phyloP scores from a whole-genome alignment of 2,888 invertebrate species.

The Netelia melanura region DNA sequence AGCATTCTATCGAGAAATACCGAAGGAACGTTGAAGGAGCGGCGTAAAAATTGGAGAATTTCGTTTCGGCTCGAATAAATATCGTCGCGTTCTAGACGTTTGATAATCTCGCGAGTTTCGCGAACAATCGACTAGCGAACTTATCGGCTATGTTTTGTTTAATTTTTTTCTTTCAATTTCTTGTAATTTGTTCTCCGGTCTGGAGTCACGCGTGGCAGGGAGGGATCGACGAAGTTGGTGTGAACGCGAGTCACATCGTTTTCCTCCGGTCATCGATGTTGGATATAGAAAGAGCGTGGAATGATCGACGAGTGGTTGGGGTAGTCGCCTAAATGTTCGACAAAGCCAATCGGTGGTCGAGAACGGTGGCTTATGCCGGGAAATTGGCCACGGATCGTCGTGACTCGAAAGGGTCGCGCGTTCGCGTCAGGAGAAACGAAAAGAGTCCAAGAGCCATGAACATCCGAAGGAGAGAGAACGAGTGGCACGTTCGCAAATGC shows the following conservation, averaged over 20 bases:
- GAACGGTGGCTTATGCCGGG: conserved; percentile 27
- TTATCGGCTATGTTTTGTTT: conserved; percentile 24
- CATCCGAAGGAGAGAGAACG: conserved; percentile 27
- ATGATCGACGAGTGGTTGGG: conserved; percentile 62
- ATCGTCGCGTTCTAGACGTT: neutral
- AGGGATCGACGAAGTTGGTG: conserved; percentile 28
- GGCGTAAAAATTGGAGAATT: neutral
- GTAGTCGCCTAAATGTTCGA: conserved; percentile 75
- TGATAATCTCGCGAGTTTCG: neutral
- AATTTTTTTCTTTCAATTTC: neutral
- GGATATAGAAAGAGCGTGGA: conserved; percentile 74
- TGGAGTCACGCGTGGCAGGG: conserved; percentile 16
- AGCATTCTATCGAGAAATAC: neutral
- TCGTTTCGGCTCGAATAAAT: neutral
- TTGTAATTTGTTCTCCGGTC: neutral
- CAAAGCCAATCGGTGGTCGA: conserved; percentile 31
- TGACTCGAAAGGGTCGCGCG: neutral
- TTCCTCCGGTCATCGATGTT: conserved; percentile 12
- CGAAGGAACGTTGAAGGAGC: conserved; percentile 31
- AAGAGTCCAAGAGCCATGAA: conserved; percentile 5
- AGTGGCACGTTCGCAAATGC: conserved; percentile 46
- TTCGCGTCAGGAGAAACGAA: conserved; percentile 19
- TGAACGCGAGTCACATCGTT: conserved; percentile 42
- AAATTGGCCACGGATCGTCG: conserved; percentile 18
- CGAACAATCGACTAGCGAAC: conserved; percentile 34